Evolutionary conservation across 2,888 invertebrate species (phyloP).

Genomic region (Isotomurus palustris): DNA sequence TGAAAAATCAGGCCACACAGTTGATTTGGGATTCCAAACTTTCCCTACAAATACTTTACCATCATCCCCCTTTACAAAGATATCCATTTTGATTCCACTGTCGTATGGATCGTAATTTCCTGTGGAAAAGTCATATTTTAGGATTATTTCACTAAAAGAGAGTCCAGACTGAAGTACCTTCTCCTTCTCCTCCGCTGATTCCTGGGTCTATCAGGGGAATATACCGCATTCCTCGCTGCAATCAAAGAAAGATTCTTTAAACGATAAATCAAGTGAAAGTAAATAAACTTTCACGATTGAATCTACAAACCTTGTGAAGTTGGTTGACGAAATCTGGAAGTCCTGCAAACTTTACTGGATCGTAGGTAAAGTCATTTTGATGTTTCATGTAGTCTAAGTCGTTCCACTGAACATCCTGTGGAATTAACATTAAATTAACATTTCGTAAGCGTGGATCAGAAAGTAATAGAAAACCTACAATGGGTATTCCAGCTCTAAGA

Average conservation of each 20-base stretch:
- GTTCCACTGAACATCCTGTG: conserved; percentile 63
- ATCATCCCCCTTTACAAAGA: conserved; percentile 67
- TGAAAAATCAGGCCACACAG: conserved; percentile 78
- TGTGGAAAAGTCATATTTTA: conserved; percentile 40
- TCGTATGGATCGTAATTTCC: conserved; percentile 73
- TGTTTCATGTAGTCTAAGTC: conserved; percentile 80
- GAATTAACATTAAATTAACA: neutral
- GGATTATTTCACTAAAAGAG: neutral
- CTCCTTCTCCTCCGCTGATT: conserved; percentile 62
- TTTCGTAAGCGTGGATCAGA: neutral
- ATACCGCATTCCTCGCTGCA: conserved; percentile 65
- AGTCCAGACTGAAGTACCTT: conserved; percentile 32
- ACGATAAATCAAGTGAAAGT: conserved; percentile 6
- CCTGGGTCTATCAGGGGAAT: conserved; percentile 72
- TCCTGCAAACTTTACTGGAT: conserved; percentile 59
- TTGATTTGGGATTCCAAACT: conserved; percentile 68
- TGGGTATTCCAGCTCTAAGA: conserved; percentile 68
- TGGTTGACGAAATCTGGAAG: conserved; percentile 66
- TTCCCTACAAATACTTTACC: conserved; percentile 65
- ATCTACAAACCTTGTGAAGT: conserved; percentile 56
- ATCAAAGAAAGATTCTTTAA: neutral
- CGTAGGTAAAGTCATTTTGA: conserved; percentile 73
- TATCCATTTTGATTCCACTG: conserved; percentile 63
- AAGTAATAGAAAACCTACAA: conserved; percentile 56
- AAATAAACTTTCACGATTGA: conserved; percentile 1